phyloP scores from a whole-genome alignment of 1,140 invertebrate species.

The Cydia splendana region DNA sequence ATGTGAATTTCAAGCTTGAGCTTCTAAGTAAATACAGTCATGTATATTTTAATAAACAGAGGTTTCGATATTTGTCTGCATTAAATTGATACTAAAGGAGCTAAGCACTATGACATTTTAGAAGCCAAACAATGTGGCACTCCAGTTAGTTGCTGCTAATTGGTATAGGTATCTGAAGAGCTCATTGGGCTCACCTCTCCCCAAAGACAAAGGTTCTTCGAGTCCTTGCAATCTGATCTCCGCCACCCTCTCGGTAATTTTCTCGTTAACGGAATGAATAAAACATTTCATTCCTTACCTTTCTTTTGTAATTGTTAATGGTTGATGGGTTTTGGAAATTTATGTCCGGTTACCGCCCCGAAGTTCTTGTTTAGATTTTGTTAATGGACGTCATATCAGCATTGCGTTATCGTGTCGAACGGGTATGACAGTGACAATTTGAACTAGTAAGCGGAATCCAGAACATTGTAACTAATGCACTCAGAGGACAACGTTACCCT shows the following conservation, averaged over 20 bases:
- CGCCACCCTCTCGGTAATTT: slow-evolving; percentile 75
- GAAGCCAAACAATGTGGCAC: slow-evolving; percentile 48
- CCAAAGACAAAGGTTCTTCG: slow-evolving; percentile 69
- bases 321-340: slow-evolving; percentile 76
- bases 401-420: background rate
- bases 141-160: slow-evolving; percentile 62
- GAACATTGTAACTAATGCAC: too few relatives aligned
- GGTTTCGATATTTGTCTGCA: background rate
- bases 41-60: too few relatives aligned
- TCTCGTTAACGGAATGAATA: slow-evolving; percentile 78
- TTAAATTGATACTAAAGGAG: background rate
- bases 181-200: slow-evolving; percentile 72
- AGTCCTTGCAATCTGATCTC: slow-evolving; percentile 76
- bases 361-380: slow-evolving; percentile 56
- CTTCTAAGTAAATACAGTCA: too few relatives aligned
- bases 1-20: too few relatives aligned
- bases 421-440: too few relatives aligned
- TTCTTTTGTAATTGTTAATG: slow-evolving; percentile 79
- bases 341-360: slow-evolving; percentile 63
- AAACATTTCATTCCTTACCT: slow-evolving; percentile 79
- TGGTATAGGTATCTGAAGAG: slow-evolving; percentile 64
- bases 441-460: too few relatives aligned
- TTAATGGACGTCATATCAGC: slow-evolving; percentile 40
- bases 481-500: too few relatives aligned
- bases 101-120: slow-evolving; percentile 38